Evolutionary conservation across 30 jellyfish, hydroid and myxozoan species (phyloP), one percentile per base, ranked within the genome.

Genomic region (Chrysaora quinquecirrha): DNA sequence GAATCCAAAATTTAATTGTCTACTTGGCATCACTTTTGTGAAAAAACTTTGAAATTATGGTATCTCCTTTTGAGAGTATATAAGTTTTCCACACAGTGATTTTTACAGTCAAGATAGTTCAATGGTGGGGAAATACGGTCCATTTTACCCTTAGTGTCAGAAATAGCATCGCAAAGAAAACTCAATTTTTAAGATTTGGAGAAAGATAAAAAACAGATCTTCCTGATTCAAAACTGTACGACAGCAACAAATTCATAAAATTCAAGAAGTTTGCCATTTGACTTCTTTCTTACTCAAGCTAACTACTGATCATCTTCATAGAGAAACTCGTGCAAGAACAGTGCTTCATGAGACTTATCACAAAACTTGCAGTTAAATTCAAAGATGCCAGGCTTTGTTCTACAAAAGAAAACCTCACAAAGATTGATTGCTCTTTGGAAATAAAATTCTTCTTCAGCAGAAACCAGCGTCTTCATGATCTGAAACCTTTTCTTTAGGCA

Each of bases 381-480:
- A 67, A 67, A 67, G 34, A 67, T 67, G 62, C 80, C 80, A 69
- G 23, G 63, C 80, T 69, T 30, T 69, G 80, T 24, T 35, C 80
- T 69, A 35, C 34, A 69, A 69, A 69, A 69, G 80, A 69, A 69
- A 69, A 69, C 52, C 64, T 69, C 80, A 69, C 80, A 69, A 0
- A 48, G 32, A 20, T 33, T 31, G 20, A 69, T 69, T n/a, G 64
- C 80, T 31, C 35, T 69, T 33, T 33, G 64, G 64, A 69, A 69
- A 69, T 69, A 69, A 69, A 69, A 69, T 32, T 69, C 80, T 69
- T 64, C 76, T 64, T 64, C 76, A 2, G 76, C 76, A 64, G 76
- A 64, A 64, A 64, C 76, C 7, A 64, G 76, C 54, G 52, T 27
- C 76, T 64, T 64, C 76, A 64, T 64, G 34, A 64, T 52, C 29